A percentile compares a stretch with the other conserved stretches of the same genome.
Evolutionary conservation across 2,113 vertebrate species (phyloP).

Genomic region (Lophotis ruficrista): DNA sequence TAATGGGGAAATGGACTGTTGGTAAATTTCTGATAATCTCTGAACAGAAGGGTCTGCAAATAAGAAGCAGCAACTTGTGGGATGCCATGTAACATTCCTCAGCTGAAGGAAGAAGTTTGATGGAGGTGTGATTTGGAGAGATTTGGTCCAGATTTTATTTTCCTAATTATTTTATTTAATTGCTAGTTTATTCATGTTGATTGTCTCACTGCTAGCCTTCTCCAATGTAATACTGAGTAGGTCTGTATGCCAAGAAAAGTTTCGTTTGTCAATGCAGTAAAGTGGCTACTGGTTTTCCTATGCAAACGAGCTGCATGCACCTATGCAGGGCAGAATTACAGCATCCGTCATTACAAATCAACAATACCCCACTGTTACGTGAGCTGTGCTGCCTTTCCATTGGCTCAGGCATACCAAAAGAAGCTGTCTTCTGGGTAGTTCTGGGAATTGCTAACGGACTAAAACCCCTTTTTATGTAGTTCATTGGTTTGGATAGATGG

Average conservation of each 20-base stretch:
- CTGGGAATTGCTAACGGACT: neutral
- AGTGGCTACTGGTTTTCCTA: neutral
- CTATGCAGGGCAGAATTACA: neutral
- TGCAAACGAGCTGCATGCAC: fast-evolving
- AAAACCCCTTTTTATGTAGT: neutral
- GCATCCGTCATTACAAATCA: neutral
- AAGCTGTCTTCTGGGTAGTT: neutral
- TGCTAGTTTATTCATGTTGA: neutral
- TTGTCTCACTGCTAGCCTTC: neutral
- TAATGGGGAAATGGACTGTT: neutral
- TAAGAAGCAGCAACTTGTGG: neutral
- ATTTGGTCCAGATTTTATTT: neutral
- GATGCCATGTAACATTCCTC: neutral
- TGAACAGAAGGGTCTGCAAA: neutral
- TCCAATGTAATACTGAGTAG: neutral
- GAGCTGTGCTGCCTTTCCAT: neutral
- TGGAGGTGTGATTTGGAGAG: neutral
- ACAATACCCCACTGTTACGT: neutral
- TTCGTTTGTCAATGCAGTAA: neutral
- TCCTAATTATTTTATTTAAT: neutral
- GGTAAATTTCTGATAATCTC: neutral
- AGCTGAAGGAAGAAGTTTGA: neutral
- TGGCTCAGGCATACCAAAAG: neutral
- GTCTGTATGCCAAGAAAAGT: neutral
- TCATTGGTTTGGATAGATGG: neutral